These are phyloP conservation scores for Subanguina moxae DNA, from an alignment of 1,140 invertebrate species.

Conservation along the genomic window DNA sequence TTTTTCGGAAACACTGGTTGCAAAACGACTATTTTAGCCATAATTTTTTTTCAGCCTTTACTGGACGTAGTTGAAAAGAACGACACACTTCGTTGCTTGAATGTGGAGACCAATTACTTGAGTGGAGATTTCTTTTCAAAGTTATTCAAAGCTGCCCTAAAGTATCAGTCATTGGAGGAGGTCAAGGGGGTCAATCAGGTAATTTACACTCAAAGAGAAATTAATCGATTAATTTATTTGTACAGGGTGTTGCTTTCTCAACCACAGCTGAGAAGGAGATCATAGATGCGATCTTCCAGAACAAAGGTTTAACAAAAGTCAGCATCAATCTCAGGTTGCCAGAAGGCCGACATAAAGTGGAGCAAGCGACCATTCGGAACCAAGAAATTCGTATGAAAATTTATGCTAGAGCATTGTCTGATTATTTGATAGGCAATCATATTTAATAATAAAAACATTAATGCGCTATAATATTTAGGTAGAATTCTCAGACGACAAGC, in stretches of 20 bases:
- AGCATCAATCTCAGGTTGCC: conserved; percentile 57
- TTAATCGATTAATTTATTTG: not conserved
- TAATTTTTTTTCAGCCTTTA: conserved; percentile 57
- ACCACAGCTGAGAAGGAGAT: conserved; percentile 54
- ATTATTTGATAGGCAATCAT: no score
- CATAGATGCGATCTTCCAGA: conserved; percentile 53
- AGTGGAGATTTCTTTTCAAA: conserved; percentile 59
- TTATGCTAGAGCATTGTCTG: no score
- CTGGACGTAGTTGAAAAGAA: conserved; percentile 61
- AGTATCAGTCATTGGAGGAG: conserved; percentile 54
- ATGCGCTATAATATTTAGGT: not conserved
- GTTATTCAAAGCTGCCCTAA: conserved; percentile 54
- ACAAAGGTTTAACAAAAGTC: conserved; percentile 52
- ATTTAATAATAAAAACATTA: no score
- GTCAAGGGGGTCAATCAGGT: conserved; percentile 59
- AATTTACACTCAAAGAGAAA: not conserved
- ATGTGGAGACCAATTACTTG: conserved; percentile 64
- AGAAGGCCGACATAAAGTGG: conserved; percentile 57
- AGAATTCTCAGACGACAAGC: conserved; percentile 1
- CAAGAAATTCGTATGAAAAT: conserved; percentile 55
- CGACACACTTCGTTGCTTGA: conserved; percentile 61
- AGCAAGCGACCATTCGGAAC: conserved; percentile 53
- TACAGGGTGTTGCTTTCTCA: conserved; percentile 55
- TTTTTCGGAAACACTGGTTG: no score
- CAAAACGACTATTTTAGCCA: no score